Base-by-base conservation (phyloP, 2,888 invertebrate genomes). In the Meandrusa payeni region DNA sequence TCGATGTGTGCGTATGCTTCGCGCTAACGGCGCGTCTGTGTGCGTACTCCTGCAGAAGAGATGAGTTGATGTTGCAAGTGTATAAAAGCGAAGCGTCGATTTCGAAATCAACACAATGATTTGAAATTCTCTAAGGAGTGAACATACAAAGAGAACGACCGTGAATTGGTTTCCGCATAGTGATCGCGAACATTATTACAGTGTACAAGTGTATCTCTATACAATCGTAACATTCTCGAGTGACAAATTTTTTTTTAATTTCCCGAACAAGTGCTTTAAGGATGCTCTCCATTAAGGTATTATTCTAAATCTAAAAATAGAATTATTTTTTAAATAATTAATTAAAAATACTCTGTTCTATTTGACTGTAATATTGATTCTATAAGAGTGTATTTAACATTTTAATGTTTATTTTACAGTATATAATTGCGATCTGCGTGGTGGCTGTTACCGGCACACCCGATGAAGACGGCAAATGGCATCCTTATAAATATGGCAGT, bases 51-150 rank as follows among this genome's bases (percentile, higher is more conserved):
- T 69, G 72, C 71, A 66, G 71, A 73, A 69, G 64, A 70, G 72
- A 75, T 72, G 76, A 74, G 66, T 76, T 74, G 82, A 82, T 85
- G 81, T 78, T 80, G 79, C 82, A 76, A 77, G 77, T 80, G 76
- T 86, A 86, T 86, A 86, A 80, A 87, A 87, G 81, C 80, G 75
- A 69, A 66, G 78, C 74, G 74, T 53, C 55, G 79, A 81, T 87
- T 86, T 83, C 85, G 85, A 85, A 82, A 86, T 86, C 85, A 83
- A 73, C 87, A 87, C 63, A 86, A 74, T 78, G 74, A 79, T 79
- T 85, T 85, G 79, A 70, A 71, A 76, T 77, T 57, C 78, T 78
- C 79, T 72, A 72, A 81, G 73, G 76, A 79, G 78, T 77, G 75
- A 63, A 83, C 83, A 77, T 63, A 70, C 69, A 64, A 56, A 54